These are phyloP conservation scores for Nyctibius grandis DNA, from an alignment of 2,797 vertebrate species.

Conservation along the genomic window DNA sequence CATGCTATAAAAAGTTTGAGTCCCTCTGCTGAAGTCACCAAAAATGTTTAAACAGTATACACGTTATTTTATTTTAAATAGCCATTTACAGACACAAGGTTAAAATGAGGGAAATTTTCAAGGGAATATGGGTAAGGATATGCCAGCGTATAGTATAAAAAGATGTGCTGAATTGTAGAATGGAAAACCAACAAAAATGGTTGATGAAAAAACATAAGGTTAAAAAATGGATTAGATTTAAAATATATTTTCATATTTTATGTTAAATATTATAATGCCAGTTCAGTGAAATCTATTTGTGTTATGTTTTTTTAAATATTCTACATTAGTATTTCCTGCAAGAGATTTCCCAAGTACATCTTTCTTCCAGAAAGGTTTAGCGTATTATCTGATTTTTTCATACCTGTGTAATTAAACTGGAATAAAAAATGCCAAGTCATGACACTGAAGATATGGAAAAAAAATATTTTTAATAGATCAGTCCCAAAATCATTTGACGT, in stretches of 20 bases:
- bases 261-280: neutral
- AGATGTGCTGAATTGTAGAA: neutral
- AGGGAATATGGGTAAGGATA: neutral
- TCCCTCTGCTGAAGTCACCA: neutral
- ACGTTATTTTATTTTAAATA: neutral
- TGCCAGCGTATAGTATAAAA: neutral
- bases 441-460: neutral
- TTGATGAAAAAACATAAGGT: neutral
- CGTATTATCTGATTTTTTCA: constrained; percentile 12
- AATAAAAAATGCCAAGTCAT: neutral
- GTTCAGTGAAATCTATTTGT: neutral
- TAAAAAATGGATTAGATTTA: neutral
- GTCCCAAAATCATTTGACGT: neutral
- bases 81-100: neutral
- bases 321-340: neutral
- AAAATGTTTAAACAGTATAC: neutral
- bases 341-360: neutral
- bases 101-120: neutral
- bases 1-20: neutral
- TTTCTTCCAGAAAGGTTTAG: constrained; percentile 13
- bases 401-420: neutral
- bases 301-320: neutral
- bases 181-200: neutral
- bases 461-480: neutral
- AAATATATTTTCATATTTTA: neutral